Percentiles rank a stretch among this genome's conserved stretches.
These are phyloP conservation scores for Cartodere bifasciata DNA, from an alignment of 2,888 invertebrate genomes.

Conservation along the genomic window DNA sequence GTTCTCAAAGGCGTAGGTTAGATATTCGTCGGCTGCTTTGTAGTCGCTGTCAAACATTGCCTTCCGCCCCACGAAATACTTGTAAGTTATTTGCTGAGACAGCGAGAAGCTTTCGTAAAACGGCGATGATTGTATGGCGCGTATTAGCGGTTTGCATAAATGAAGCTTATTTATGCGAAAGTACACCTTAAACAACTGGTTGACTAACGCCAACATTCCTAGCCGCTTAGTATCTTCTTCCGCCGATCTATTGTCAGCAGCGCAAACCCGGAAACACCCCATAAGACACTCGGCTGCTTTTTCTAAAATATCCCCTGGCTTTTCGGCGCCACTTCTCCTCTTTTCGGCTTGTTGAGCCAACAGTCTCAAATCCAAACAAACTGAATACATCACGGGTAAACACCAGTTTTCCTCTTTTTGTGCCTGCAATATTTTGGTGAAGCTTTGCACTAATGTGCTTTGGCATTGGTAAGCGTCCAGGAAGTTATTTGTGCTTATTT, in stretches of 20 bases:
- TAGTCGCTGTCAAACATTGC: constrained; percentile 99
- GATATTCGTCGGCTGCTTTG: constrained; percentile 79
- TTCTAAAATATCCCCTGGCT: constrained; percentile 64
- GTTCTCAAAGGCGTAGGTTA: constrained; percentile 86
- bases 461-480: constrained; percentile 68
- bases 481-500: constrained; percentile 38
- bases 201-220: constrained; percentile 92
- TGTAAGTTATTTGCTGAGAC: constrained; percentile 91
- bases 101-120: constrained; percentile 82
- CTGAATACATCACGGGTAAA: constrained; percentile 81
- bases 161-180: constrained; percentile 76
- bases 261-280: constrained; percentile 89
- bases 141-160: constrained; percentile 84
- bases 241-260: constrained; percentile 82
- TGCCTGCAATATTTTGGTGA: constrained; percentile 70
- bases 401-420: constrained; percentile 96
- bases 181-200: constrained; percentile 88
- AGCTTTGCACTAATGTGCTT: constrained; percentile 59
- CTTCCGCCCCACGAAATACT: constrained; percentile 93
- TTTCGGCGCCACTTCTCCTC: constrained; percentile 38
- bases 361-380: constrained; percentile 73
- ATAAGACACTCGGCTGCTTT: constrained; percentile 89
- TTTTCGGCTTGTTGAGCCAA: constrained; percentile 70
- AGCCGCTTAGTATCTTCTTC: constrained; percentile 88
- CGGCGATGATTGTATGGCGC: constrained; percentile 89